Evolutionary conservation across 2,797 vertebrate species (phyloP), one percentile per base, ranked within the genome.

Genomic region (Sardinella longiceps): DNA sequence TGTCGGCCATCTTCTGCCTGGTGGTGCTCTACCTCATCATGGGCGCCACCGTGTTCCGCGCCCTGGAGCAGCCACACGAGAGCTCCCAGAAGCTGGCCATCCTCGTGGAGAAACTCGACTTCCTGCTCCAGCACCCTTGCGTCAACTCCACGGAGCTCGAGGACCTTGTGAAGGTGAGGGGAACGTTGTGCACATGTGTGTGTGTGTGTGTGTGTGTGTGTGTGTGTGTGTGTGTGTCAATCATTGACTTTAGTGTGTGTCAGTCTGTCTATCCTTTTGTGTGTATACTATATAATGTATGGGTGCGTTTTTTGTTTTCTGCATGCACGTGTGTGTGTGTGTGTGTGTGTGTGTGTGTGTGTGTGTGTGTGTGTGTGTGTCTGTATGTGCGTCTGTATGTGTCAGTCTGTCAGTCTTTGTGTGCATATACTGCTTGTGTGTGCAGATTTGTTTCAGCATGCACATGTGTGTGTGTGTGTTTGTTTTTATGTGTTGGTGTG

Each of bases 1-100:
- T 99, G 83, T 97, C 97, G 25, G 98, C 97, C 87, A 97, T 99
- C 92, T 99, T 99, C 93, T 95, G 98, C 91, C 92, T 99, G 94
- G 98, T 99, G 86, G 98, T 99, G 60, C 92, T 98, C 20, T 99
- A 99, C 90, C 95, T 99, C 88, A 97, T 99, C 88, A 95, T 98
- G 0, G 98, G 98, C 87, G 98, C 98, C 37, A 98, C 97, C 0
- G 98, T 99, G 85, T 99, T 99, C 95, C 97, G 95, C 91, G 97
- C 96, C 0, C 91, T 99, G 95, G 98, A 99, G 88, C 97, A 99
- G 91, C 97, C 98, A 7, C 93, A 98, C n/a, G 98, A 99, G 94
- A 97, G 93, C 33, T 94, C 92, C 1, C 97, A 97, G 94, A 97
- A 96, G 92, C 91, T 96, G 84, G 95, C 95, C 88, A 99, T 99